These are phyloP conservation scores for Ctenomys sociabilis DNA, from an alignment of 2,113 vertebrate genomes.

Conservation along the genomic window DNA sequence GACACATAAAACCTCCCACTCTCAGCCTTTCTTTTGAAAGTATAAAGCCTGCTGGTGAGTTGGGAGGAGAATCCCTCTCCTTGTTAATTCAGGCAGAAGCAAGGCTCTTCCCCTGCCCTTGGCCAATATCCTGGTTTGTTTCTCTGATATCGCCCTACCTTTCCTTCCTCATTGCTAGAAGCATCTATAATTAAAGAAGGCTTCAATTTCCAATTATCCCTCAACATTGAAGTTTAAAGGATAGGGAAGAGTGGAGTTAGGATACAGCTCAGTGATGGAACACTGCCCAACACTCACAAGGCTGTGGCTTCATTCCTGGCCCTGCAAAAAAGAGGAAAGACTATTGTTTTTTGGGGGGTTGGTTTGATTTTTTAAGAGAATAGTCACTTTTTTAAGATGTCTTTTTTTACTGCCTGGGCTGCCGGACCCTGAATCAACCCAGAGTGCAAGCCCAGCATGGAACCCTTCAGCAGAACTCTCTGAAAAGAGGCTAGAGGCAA, in stretches of 20 bases:
- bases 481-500: too few species aligned
- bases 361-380: background rate
- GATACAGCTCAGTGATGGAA: background rate
- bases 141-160: background rate
- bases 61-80: background rate
- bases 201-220: conserved; percentile 11
- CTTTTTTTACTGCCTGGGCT: too few species aligned
- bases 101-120: background rate
- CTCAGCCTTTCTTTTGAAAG: background rate
- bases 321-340: background rate
- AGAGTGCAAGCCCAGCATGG: too few species aligned
- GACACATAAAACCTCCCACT: background rate
- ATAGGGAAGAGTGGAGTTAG: background rate
- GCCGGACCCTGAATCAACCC: too few species aligned
- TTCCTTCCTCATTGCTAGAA: background rate
- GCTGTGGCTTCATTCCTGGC: background rate
- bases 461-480: too few species aligned
- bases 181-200: conserved; percentile 36
- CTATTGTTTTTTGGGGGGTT: too few species aligned
- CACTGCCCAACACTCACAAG: background rate
- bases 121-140: background rate
- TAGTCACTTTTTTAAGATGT: background rate
- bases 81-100: background rate
- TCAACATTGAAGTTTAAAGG: background rate
- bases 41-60: background rate